Base-by-base conservation (phyloP, 2,797 vertebrate species). In the Choloepus didactylus region DNA sequence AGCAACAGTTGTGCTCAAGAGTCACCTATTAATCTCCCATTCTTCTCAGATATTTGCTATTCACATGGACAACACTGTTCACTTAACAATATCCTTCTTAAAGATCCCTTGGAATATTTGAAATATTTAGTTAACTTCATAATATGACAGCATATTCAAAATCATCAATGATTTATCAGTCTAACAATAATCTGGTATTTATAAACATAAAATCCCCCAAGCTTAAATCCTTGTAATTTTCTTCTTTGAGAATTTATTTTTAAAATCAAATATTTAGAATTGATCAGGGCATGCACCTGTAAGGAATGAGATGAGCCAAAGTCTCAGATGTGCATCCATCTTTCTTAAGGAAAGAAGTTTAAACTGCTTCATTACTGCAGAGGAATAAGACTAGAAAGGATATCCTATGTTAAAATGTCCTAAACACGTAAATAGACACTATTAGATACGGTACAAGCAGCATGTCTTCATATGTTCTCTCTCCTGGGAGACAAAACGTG, bases 141-240 rank as follows among this genome's bases (percentile, higher is more conserved):
- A 72, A 62, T 9, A n/a, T 35, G 64, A 90, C 29, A 21, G 29
- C 80, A 54, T 41, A 75, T 84, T 94, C 64, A 80, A 85, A 92
- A 60, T 94, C 94, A 85, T n/a, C 96, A 97, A 94, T 94, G 97
- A 97, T 96, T 97, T 89, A 94, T 35, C 86, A 84, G 19, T 46
- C 31, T 54, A 96, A 89, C 41, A 56, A 15, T 49, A 56, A 35
- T 90, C 56, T 56, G 79, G 46, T 60, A 54, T 93, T 98, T 97
- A 96, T 87, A 96, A 93, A 95, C 95, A 96, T 67, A 97, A 92
- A 92, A 88, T 76, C 90, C 2, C 72, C 66, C 95, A 92, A 85
- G 35, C 29, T 69, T 86, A 69, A 91, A 69, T 21, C 70, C 80
- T 64, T 49, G 94, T 91, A 77, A 67, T 56, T 89, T 88, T 91